A percentile compares a stretch with the other conserved stretches of the same genome.
These are phyloP conservation scores for Tragelaphus oryx DNA, from an alignment of 2,797 vertebrate species.

Conservation along the genomic window DNA sequence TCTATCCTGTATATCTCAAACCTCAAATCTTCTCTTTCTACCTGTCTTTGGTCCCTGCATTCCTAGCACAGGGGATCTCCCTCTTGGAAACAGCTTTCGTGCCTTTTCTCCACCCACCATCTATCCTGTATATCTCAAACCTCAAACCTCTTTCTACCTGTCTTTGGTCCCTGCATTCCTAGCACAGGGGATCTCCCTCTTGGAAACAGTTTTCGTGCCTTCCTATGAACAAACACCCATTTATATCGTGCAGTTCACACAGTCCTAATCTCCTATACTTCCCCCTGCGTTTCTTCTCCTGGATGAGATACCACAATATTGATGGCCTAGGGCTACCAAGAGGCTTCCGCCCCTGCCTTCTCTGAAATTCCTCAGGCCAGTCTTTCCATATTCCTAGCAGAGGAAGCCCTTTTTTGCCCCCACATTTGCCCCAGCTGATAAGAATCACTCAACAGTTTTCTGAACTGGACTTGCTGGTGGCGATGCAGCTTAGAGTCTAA, in stretches of 20 bases:
- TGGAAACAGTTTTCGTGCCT: background rate
- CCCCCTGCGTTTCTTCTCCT: background rate
- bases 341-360: background rate
- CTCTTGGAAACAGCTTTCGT: background rate
- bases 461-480: background rate
- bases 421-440: background rate
- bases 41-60: background rate
- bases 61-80: background rate
- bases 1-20: background rate
- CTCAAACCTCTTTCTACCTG: background rate
- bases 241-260: background rate
- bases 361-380: background rate
- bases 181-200: background rate
- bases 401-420: background rate
- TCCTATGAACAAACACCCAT: background rate
- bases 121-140: background rate
- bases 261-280: background rate
- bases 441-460: background rate
- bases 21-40: background rate
- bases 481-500: background rate
- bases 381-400: background rate
- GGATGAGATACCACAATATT: background rate
- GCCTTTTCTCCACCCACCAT: background rate
- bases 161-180: background rate
- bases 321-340: background rate